Evolutionary conservation across 2,113 vertebrate species (phyloP).

Genomic region (Nesoenas mayeri): DNA sequence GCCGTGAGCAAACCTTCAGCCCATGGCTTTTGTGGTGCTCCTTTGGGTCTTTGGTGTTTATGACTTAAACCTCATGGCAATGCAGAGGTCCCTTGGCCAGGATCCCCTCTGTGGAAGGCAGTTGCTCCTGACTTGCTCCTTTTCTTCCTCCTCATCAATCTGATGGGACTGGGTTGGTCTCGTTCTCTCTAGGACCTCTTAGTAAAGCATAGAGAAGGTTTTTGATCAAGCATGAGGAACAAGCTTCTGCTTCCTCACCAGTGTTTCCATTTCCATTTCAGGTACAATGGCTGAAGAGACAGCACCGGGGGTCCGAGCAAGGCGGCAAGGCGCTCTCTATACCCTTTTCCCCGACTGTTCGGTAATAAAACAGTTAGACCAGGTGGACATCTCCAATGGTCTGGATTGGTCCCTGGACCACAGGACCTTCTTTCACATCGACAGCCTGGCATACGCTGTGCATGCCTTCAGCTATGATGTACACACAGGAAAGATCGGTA

Average conservation of each 20-base stretch:
- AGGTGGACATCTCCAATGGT: conserved; percentile 87
- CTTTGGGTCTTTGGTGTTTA: background rate
- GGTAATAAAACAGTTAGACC: conserved; percentile 74
- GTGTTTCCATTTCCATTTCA: background rate
- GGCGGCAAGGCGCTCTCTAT: conserved; percentile 77
- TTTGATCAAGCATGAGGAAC: background rate
- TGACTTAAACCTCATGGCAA: background rate
- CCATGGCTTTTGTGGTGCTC: background rate
- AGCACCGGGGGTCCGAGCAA: conserved; percentile 52
- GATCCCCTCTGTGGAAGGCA: background rate
- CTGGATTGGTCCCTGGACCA: conserved; percentile 89
- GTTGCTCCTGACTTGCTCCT: background rate
- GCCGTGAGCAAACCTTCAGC: background rate
- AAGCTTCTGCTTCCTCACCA: background rate
- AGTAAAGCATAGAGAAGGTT: background rate
- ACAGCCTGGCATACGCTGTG: conserved; percentile 81
- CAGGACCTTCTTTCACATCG: conserved; percentile 84
- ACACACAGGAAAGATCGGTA: conserved; percentile 76
- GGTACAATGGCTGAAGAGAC: conserved; percentile 70
- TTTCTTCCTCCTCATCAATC: background rate
- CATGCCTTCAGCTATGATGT: conserved; percentile 84
- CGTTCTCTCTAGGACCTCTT: background rate
- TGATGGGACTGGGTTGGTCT: background rate
- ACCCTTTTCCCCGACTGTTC: conserved; percentile 70
- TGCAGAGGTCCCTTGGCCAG: background rate